A percentile compares a stretch with the other conserved stretches of the same genome.
These are phyloP conservation scores for Laticauda laticaudata DNA, from an alignment of 2,113 vertebrate genomes.

Conservation along the genomic window DNA sequence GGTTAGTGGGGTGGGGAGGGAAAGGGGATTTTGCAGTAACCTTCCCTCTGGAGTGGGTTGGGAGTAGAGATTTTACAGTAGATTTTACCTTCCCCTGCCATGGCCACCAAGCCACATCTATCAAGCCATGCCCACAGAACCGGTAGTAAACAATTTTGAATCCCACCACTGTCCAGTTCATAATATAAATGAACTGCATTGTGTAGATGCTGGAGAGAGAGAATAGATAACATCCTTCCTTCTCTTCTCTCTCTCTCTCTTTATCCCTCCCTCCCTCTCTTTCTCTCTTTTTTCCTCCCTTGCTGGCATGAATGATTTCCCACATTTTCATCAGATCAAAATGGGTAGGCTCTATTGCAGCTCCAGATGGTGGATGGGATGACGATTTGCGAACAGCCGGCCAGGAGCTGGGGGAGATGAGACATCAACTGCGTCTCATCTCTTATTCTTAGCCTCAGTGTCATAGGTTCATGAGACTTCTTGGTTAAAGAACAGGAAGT, in stretches of 20 bases:
- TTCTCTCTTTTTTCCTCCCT: accelerated
- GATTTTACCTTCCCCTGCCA: too few species aligned
- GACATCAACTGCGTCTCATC: neutral
- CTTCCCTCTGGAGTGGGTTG: too few species aligned
- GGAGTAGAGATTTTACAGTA: too few species aligned
- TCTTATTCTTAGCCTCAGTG: neutral
- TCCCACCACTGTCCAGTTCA: neutral
- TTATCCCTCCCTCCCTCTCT: accelerated
- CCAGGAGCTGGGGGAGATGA: neutral
- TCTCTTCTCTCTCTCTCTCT: too few species aligned
- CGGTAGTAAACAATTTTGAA: too few species aligned
- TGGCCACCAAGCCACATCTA: too few species aligned
- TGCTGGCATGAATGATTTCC: neutral
- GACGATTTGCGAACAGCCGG: constrained; percentile 30
- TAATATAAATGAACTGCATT: neutral
- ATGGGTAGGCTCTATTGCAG: neutral
- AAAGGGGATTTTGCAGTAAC: too few species aligned
- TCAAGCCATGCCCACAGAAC: too few species aligned
- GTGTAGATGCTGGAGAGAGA: neutral
- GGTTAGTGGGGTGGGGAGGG: too few species aligned
- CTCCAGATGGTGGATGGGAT: neutral
- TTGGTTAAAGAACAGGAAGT: neutral
- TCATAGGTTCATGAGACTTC: neutral
- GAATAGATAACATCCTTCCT: too few species aligned
- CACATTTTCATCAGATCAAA: neutral